phyloP scores from a whole-genome alignment of 2,797 vertebrate genomes.

The Acanthiza pusilla region DNA sequence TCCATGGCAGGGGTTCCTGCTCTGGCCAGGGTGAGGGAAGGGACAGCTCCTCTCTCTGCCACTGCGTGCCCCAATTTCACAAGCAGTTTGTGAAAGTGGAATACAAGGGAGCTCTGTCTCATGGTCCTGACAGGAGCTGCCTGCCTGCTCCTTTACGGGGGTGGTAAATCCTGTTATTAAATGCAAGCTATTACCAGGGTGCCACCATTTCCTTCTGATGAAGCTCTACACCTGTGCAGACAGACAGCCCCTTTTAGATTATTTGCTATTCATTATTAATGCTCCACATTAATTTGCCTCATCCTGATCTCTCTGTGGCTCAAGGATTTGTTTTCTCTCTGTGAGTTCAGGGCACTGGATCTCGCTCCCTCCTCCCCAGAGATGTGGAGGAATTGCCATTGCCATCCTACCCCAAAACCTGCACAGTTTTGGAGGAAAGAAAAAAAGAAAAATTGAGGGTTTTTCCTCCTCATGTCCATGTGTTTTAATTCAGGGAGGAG shows the following conservation, averaged over 20 bases:
- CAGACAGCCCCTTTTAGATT: background rate
- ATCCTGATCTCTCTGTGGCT: background rate
- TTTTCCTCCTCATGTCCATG: background rate
- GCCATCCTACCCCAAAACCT: background rate
- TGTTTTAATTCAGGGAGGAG: background rate
- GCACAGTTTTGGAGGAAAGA: background rate
- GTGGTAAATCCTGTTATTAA: constrained; percentile 4
- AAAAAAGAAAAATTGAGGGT: background rate
- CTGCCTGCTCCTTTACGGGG: background rate
- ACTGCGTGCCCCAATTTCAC: background rate
- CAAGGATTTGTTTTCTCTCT: background rate
- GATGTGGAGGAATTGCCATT: accelerated
- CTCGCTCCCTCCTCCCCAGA: background rate
- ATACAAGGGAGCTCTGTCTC: background rate
- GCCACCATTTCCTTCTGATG: background rate
- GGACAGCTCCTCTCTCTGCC: accelerated
- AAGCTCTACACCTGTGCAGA: background rate
- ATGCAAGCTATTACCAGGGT: background rate
- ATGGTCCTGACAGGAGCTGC: background rate
- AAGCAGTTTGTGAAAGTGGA: background rate
- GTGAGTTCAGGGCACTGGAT: background rate
- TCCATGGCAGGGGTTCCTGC: accelerated
- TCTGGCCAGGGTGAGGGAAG: background rate
- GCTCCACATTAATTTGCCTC: background rate
- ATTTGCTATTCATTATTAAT: background rate